Base-by-base conservation (phyloP, 1,140 invertebrate species). In the Hyposmocoma kahamanoa region DNA sequence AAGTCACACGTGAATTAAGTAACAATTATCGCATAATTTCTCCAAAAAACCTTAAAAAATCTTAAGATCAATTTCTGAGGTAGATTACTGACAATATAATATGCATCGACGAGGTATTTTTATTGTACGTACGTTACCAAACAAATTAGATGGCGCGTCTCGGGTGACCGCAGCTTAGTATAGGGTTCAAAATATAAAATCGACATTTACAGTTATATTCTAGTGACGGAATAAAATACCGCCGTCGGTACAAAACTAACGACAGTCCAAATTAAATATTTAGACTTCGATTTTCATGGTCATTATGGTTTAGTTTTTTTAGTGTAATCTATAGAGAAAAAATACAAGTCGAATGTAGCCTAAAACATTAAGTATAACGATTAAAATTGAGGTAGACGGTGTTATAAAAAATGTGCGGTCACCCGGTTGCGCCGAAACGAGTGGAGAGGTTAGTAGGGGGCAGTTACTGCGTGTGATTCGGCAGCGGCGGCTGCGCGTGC, bases 381-480 rank as follows among this genome's bases (percentile, higher is more conserved):
- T 15, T 18, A 41, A 49, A 41, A 28, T 26, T 20, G n/a, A 49
- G 10, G 6, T n/a, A 42, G 19, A 11, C 11, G 11, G 5, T 6
- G 6, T 43, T 8, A 43, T 8, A 21, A 24, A 20, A 20, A 49
- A 56, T 56, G 21, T 30, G 52, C 47, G 43, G 53, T 63, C 62
- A 50, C 58, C 59, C 60, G 54, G 64, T 50, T 62, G 59, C n/a
- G 59, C 59, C 59, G 55, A 59, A 72, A 62, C 61, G 57, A 68
- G 53, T 64, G 18, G 18, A 41, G 38, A 13, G 19, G 34, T 79
- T 60, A 72, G 63, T 70, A 53, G 22, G 42, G 42, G 53, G 21
- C 59, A 62, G 68, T 87, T 88, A 90, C 88, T 89, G 88, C 72
- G 88, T 87, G 69, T 89, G 89, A 72, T 89, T 89, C 66, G 87